phyloP scores from a whole-genome alignment of 2,113 vertebrate species.

The Hyaena hyaena region DNA sequence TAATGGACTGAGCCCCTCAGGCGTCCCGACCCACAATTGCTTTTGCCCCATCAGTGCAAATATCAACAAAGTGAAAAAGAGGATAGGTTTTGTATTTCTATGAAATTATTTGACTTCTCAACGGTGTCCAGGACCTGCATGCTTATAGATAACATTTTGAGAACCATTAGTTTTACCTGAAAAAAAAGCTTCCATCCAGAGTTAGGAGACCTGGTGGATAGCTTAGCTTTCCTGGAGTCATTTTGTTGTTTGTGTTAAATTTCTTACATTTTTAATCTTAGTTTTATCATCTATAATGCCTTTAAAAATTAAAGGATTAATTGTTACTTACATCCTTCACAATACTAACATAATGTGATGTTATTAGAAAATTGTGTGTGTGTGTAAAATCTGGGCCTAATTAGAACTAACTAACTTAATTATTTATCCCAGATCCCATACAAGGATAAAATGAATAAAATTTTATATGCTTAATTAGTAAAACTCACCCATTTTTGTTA shows the following conservation, averaged over 20 bases:
- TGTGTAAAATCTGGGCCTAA: background rate
- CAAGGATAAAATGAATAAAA: background rate
- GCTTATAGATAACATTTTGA: background rate
- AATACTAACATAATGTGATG: background rate
- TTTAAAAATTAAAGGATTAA: background rate
- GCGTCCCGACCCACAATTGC: background rate
- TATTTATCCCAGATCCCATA: background rate
- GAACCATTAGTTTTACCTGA: background rate
- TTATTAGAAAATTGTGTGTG: background rate
- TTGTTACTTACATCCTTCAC: background rate
- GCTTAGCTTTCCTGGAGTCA: background rate
- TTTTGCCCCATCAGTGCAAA: background rate
- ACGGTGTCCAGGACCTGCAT: background rate
- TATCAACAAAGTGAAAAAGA: background rate
- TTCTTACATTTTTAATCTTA: background rate
- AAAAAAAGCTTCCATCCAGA: background rate
- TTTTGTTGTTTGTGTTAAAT: background rate
- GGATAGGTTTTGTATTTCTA: background rate
- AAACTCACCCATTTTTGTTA: background rate
- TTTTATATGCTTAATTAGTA: background rate
- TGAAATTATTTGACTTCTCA: background rate
- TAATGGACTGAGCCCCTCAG: no score
- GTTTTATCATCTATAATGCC: background rate
- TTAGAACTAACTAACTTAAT: background rate
- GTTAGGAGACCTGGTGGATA: background rate